Base-by-base conservation (phyloP, 2,113 vertebrate genomes). In the Atlantisia rogersi region DNA sequence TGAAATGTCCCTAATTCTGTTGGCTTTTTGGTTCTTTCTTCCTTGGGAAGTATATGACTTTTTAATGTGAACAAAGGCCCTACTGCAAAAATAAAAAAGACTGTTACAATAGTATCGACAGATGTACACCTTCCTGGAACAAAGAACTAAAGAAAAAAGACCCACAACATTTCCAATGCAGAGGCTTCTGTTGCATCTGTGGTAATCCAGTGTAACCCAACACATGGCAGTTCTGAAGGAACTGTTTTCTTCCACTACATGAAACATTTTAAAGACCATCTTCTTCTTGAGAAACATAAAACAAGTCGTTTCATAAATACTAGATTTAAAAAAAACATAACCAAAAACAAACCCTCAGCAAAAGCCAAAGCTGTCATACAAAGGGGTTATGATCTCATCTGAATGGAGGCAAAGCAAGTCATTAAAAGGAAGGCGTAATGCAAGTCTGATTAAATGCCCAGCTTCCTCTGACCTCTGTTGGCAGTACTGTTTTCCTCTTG, bases 341-440 rank as follows among this genome's bases (percentile, higher is more conserved):
- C 37, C 50, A 87, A 50, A 35, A 35, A 35, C 35, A 35, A 35
- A 35, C 35, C 35, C 59, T 74, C 3, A 70, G 67, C 76, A 88
- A 60, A 94, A 55, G 55, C 14, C 9, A 3, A 64, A 84, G 77
- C 14, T 76, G 35, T 14, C 35, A 39, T 63, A 83, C 65, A 94
- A 95, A 90, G 46, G 60, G 85, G 22, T 86, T 80, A 85, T 80
- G 79, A 88, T 59, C 75, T 92, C 78, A 96, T 85, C 67, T 70
- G 70, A 76, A 95, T 32, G 17, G 52, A 90, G 48, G 60, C 56
- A 74, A 94, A 94, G 35, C 68, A 82, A 91, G 79, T 91, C 82
- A 94, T 62, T 94, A 65, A 65, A 94, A 88, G 82, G 63, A 96
- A 95, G 90, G 52, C 46, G 24, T 83, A 94, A 96, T 35, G 75